Percentiles rank a stretch among this genome's conserved stretches.
These are phyloP conservation scores for Rhynchomys soricoides DNA, from an alignment of 2,113 vertebrate species.

Conservation along the genomic window DNA sequence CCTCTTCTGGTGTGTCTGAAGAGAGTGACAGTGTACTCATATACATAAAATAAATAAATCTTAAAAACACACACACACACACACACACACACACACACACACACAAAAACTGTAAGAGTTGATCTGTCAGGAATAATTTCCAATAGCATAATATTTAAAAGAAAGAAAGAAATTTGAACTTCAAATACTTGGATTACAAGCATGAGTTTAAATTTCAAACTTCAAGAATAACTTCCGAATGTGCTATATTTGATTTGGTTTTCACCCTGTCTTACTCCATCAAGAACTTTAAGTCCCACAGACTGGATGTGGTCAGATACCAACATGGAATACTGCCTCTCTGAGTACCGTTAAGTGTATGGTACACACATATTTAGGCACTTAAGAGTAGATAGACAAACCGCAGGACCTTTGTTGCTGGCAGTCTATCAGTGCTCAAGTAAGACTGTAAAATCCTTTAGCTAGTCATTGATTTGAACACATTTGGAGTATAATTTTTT, in stretches of 20 bases:
- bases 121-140: too few relatives aligned
- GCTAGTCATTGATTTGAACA: too few relatives aligned
- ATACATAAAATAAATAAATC: too few relatives aligned
- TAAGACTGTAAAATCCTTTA: neutral
- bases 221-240: neutral
- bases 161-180: neutral
- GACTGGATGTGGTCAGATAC: neutral
- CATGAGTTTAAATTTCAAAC: neutral
- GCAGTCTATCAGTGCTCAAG: slow-evolving; percentile 32
- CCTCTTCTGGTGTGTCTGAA: too few relatives aligned
- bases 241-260: neutral
- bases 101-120: too few relatives aligned
- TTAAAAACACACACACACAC: too few relatives aligned
- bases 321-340: neutral
- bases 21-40: too few relatives aligned
- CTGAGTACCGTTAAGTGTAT: neutral
- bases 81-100: too few relatives aligned
- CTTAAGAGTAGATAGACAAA: slow-evolving; percentile 77
- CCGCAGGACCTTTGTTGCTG: slow-evolving; percentile 88
- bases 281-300: neutral
- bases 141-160: too few relatives aligned
- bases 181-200: neutral
- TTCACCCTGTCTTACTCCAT: neutral
- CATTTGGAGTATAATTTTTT: neutral
- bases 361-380: neutral